Percentiles rank a stretch among this genome's conserved stretches.
Conservation (phyloP, 1,140 invertebrate species). For the Periplaneta americana region DNA sequence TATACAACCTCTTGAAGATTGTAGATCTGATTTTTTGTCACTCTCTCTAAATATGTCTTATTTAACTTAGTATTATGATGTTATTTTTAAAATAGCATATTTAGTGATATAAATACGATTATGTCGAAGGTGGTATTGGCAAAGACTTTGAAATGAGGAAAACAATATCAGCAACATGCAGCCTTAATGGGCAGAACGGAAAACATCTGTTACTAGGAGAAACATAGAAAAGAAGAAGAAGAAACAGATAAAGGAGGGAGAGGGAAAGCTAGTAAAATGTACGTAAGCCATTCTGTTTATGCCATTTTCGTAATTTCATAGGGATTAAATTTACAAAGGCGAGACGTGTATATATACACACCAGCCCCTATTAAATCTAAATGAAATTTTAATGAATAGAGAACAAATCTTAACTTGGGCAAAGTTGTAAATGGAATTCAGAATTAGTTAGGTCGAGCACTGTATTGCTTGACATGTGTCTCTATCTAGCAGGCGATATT, state of each 20-base stretch:
- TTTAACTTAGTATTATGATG: too few relatives aligned
- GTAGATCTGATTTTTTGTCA: too few relatives aligned
- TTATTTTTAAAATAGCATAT: too few relatives aligned
- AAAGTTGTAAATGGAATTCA: constrained; percentile 14
- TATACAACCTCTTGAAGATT: too few relatives aligned
- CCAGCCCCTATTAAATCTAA: constrained; percentile 12
- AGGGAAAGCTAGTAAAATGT: not conserved
- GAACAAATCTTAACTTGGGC: constrained; percentile 7
- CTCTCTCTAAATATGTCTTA: too few relatives aligned
- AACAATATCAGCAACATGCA: not conserved
- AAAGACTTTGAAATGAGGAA: too few relatives aligned
- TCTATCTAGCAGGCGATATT: not conserved
- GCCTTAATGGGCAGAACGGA: not conserved
- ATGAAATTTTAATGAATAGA: constrained; percentile 17
- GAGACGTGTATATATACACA: not conserved
- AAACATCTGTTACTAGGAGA: not conserved
- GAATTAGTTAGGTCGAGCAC: constrained; percentile 12
- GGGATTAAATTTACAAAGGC: constrained; percentile 16
- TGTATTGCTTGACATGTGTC: constrained; percentile 25
- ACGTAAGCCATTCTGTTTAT: constrained; percentile 6
- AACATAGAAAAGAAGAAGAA: not conserved
- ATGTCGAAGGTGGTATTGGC: too few relatives aligned
- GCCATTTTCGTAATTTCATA: constrained; percentile 14
- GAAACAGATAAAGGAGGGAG: not conserved
- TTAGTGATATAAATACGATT: too few relatives aligned